A percentile compares a stretch with the other conserved stretches of the same genome.
Conservation (phyloP, 92 coral and sea anemone species). For the Phymanthus crucifer region DNA sequence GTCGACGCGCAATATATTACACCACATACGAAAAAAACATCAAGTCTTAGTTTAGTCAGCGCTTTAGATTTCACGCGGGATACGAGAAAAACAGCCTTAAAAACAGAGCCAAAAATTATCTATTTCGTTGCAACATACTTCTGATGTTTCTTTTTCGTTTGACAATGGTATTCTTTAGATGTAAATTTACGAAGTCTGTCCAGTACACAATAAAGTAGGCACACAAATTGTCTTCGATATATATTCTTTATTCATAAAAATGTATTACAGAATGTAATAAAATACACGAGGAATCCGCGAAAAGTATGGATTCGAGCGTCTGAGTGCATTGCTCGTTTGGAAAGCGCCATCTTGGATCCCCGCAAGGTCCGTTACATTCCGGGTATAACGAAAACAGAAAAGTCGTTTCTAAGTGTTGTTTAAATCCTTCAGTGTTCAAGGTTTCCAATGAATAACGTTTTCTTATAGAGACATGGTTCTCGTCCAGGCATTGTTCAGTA, state of each 20-base stretch:
- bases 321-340: not conserved
- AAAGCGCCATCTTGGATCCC: not conserved
- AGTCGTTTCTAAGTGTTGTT: too few species aligned
- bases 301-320: too few species aligned
- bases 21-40: not conserved
- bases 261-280: not conserved
- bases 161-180: too few species aligned
- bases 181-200: too few species aligned
- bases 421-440: not conserved
- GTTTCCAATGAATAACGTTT: not conserved
- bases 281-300: too few species aligned
- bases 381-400: not conserved
- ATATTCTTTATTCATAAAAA: too few species aligned
- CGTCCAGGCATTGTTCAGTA: not conserved
- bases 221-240: too few species aligned
- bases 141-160: too few species aligned
- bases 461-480: not conserved
- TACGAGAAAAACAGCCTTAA: not conserved
- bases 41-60: not conserved
- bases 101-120: too few species aligned
- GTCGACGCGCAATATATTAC: not conserved
- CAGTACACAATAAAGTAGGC: too few species aligned
- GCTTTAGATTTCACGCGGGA: not conserved
- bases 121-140: too few species aligned
- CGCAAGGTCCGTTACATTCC: not conserved